Evolutionary conservation across 2,797 vertebrate species (phyloP), one percentile per base, ranked within the genome.

Genomic region (Sebastes hubbsi): DNA sequence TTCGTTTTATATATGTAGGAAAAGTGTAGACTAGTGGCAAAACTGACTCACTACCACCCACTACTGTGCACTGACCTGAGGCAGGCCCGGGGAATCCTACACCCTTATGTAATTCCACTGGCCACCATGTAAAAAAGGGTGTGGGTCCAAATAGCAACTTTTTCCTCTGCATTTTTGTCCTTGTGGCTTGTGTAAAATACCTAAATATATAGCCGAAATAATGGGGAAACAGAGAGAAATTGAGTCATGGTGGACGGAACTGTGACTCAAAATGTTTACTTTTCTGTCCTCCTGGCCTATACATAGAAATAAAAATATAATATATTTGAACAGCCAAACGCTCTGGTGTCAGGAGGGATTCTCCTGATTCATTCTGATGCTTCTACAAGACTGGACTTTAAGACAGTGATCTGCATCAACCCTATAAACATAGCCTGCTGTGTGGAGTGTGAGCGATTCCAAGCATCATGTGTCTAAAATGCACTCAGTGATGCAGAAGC

Each of bases 61-160:
- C 24, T 30, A 49, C 20, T 56, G 66, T 83, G 77, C 29, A 74
- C 25, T 3, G 29, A 9, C 24, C 25, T 38, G 46, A 27, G 42
- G 61, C 54, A 54, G 16, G 1, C 49, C 76, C 42, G 29, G 24
- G 34, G 34, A 77, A 65, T 38, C 68, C 68, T 16, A 29, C 14
- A 55, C 12, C 38, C 13, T 72, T 10, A 22, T 20, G 65, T 77
- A 8, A 67, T 80, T 65, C 72, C 13, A 32, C 25, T 75, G 25
- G 22, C 58, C 38, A 18, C 27, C 24, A 38, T 59, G 14, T 82
- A 58, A 72, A 87, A 87, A 56, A 75, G 49, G 75, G 67, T 67
- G 83, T 80, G 18, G 54, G 76, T 79, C 12, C 0, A 75, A 69
- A 71, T 56, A 27, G 18, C 29, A 61, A n/a, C 18, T 10, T 82